These are phyloP conservation scores for Tetanocera ferruginea DNA, from an alignment of 2,888 invertebrate genomes.

Conservation along the genomic window DNA sequence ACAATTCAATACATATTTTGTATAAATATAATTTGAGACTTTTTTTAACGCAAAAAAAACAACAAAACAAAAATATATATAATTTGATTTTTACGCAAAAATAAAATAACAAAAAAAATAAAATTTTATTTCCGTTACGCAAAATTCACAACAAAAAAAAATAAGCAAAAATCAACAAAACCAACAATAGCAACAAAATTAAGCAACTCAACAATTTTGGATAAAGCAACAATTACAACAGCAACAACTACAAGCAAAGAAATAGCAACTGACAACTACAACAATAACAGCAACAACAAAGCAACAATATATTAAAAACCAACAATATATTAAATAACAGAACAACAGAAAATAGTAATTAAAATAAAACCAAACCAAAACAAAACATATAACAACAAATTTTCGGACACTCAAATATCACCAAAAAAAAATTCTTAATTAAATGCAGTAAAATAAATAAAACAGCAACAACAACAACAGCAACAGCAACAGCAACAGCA, in stretches of 20 bases:
- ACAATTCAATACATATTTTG: neutral
- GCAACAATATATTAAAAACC: conserved; percentile 25
- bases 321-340: conserved; percentile 43
- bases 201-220: conserved; percentile 42
- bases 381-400: conserved; percentile 47
- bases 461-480: conserved; percentile 19
- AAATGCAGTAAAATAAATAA: conserved; percentile 36
- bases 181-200: conserved; percentile 36
- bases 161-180: conserved; percentile 57
- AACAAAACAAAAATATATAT: conserved; percentile 40
- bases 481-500: conserved; percentile 24
- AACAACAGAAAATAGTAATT: conserved; percentile 48
- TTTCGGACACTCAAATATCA: conserved; percentile 48
- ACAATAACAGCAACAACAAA: conserved; percentile 39
- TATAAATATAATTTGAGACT: conserved; percentile 3
- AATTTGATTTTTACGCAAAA: conserved; percentile 47
- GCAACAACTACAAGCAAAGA: conserved; percentile 48
- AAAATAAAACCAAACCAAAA: conserved; percentile 50
- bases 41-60: neutral
- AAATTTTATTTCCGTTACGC: conserved; percentile 65
- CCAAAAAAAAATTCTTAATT: conserved; percentile 40
- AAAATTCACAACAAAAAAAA: conserved; percentile 68
- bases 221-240: conserved; percentile 50
- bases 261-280: conserved; percentile 38
- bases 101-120: conserved; percentile 53